Evolutionary conservation across 1,140 invertebrate species (phyloP).

Genomic region (Heliconius himera): DNA sequence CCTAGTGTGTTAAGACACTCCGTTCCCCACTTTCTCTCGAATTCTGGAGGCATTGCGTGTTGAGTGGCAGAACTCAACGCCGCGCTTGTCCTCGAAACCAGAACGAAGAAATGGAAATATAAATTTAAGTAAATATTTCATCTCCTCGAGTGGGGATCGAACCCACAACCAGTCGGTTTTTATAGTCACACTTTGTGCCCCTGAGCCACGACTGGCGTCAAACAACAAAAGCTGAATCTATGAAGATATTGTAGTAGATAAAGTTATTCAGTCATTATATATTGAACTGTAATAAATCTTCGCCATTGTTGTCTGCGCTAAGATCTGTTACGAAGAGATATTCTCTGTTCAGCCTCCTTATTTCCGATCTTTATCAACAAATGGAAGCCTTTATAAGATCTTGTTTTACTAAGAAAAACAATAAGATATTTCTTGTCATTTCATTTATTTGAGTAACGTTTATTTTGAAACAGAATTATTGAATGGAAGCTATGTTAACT

Average conservation of each 20-base stretch:
- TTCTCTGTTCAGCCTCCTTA: slow-evolving; percentile 13
- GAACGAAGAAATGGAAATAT: too few species aligned
- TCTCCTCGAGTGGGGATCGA: too few species aligned
- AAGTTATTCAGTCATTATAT: slow-evolving; percentile 47
- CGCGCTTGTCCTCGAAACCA: too few species aligned
- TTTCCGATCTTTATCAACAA: slow-evolving; percentile 48
- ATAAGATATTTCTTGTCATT: neutral
- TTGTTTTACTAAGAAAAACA: slow-evolving; percentile 17
- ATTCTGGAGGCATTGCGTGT: too few species aligned
- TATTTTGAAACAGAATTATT: neutral
- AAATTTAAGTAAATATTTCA: too few species aligned
- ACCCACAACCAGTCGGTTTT: too few species aligned
- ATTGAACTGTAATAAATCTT: slow-evolving; percentile 36
- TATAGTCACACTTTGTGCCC: too few species aligned
- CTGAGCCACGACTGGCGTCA: too few species aligned
- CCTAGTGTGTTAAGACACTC: too few species aligned
- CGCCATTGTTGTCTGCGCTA: slow-evolving; percentile 29
- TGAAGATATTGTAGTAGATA: slow-evolving; percentile 41
- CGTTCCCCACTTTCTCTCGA: too few species aligned
- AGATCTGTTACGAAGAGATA: slow-evolving; percentile 19
- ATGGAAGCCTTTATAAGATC: slow-evolving; percentile 15
- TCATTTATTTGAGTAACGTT: neutral
- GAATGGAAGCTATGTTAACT: neutral
- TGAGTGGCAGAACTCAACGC: too few species aligned
- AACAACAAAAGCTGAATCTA: slow-evolving; percentile 13